Evolutionary conservation across 92 coral and sea anemone species (phyloP), one percentile per base, ranked within the genome.

Genomic region (Epizoanthus scotinus): DNA sequence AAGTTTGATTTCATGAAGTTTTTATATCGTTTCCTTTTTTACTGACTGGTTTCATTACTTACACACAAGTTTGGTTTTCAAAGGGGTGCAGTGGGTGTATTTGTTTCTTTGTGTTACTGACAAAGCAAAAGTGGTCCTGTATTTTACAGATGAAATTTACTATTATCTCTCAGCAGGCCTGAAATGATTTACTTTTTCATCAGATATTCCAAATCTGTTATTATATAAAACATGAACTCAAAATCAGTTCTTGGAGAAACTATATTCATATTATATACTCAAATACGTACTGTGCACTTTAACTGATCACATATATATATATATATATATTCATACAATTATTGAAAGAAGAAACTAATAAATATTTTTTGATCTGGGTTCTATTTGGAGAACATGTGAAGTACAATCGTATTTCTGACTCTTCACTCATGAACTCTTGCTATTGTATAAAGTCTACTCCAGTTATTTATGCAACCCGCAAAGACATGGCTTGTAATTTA

Each of bases 221-320:
- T 25, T 28, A 29, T 74, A 74, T 57, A 57, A 74, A 5, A 59
- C 40, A 40, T 47, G 2, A 24, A 69, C 49, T 69, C 27, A 42
- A 47, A 47, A 47, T 42, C 29, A n/a, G 49, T 62, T 50, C 55
- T 73, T 56, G 59, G 5, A 73, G 57, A 72, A 53, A 18, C 38
- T 75, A 75, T 75, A 59, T 75, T 75, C 81, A 40, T 75, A 75
- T 75, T 75, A 75, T 75, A 60, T 75, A 60, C 57, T 58, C n/a
- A 59, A 40, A 57, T 12, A n/a, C n/a, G n/a, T n/a, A 75, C 29
- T 15, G 55, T 53, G 58, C 27, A 47, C 78, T 47, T 42, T 38
- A 63, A 44, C 13, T 57, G 27, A 73, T 73, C 38, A 74, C 22
- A 29, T 38, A 56, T 56, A 58, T 75, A 58, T 53, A 21, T 75